Conservation (phyloP, 2,888 invertebrate species). For the Chironomus riparius region DNA sequence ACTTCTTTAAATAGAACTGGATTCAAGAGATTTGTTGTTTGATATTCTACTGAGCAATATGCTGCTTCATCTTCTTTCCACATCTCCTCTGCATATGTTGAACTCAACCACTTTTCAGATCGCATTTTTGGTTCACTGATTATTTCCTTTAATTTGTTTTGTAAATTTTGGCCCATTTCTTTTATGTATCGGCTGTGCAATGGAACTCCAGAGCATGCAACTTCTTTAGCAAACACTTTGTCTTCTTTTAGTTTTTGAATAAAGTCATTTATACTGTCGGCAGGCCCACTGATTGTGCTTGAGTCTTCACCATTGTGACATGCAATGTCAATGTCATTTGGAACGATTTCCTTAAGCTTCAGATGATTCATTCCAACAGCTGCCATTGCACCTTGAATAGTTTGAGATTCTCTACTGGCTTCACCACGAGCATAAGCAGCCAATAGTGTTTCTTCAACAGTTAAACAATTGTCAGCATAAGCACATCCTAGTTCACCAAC, state of each 20-base stretch:
- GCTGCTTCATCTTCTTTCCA: slow-evolving; percentile 57
- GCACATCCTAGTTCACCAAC: slow-evolving; percentile 86
- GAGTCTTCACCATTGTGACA: slow-evolving; percentile 75
- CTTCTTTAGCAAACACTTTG: slow-evolving; percentile 64
- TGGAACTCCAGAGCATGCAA: slow-evolving; percentile 70
- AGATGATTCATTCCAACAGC: slow-evolving; percentile 56
- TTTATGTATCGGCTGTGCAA: slow-evolving; percentile 74
- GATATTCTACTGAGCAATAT: slow-evolving; percentile 69
- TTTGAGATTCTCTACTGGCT: slow-evolving; percentile 54
- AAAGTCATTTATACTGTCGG: slow-evolving; percentile 52
- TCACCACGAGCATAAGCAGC: slow-evolving; percentile 68
- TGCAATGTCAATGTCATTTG: slow-evolving; percentile 64
- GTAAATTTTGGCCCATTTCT: slow-evolving; percentile 50
- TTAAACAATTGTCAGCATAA: slow-evolving; percentile 80
- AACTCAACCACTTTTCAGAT: slow-evolving; percentile 66
- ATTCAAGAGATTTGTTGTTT: slow-evolving; percentile 65
- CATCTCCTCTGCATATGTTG: slow-evolving; percentile 56
- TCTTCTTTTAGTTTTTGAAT: slow-evolving; percentile 53
- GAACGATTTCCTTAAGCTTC: slow-evolving; percentile 49
- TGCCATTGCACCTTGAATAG: slow-evolving; percentile 69
- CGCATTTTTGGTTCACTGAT: slow-evolving; percentile 54
- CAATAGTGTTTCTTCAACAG: slow-evolving; percentile 69
- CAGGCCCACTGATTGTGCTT: slow-evolving; percentile 75
- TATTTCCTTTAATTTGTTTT: slow-evolving; percentile 51
- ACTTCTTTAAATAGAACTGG: slow-evolving; percentile 77